phyloP scores from a whole-genome alignment of 2,888 invertebrate genomes.

The Ennomos quercinarius region DNA sequence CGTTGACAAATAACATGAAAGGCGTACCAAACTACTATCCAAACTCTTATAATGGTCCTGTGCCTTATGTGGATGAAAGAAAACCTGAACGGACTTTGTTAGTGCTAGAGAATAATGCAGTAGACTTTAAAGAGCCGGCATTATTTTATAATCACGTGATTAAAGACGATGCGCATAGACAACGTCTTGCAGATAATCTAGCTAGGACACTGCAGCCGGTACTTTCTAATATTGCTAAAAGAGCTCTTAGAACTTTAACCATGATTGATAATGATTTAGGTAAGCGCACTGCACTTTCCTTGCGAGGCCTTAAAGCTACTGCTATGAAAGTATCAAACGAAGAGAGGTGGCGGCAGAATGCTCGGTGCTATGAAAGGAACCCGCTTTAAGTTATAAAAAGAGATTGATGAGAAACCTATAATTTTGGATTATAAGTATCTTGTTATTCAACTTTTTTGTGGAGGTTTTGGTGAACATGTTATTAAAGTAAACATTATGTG shows the following conservation, averaged over 20 bases:
- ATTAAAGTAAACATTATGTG: too few species aligned
- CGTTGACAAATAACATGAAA: constrained; percentile 45
- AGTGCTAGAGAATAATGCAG: constrained; percentile 45
- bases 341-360: constrained; percentile 20
- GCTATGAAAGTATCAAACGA: constrained; percentile 17
- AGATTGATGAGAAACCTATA: not conserved
- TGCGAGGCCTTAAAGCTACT: constrained; percentile 28
- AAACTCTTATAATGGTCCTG: constrained; percentile 54
- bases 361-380: constrained; percentile 28
- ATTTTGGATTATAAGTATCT: not conserved
- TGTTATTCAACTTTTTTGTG: too few species aligned
- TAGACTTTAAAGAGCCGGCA: constrained; percentile 85
- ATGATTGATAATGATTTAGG: constrained; percentile 91
- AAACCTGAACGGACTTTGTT: constrained; percentile 40
- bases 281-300: constrained; percentile 75
- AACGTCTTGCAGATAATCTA: constrained; percentile 25
- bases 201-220: constrained; percentile 27
- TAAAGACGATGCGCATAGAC: constrained; percentile 81
- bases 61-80: constrained; percentile 49
- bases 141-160: constrained; percentile 87
- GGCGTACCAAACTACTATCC: constrained; percentile 54
- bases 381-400: constrained; percentile 8
- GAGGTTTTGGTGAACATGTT: too few species aligned
- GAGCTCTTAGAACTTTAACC: constrained; percentile 91
- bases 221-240: constrained; percentile 74